Percentiles rank a stretch among this genome's conserved stretches.
phyloP scores from a whole-genome alignment of 2,113 vertebrate genomes.

The Gorsachius goisagi region DNA sequence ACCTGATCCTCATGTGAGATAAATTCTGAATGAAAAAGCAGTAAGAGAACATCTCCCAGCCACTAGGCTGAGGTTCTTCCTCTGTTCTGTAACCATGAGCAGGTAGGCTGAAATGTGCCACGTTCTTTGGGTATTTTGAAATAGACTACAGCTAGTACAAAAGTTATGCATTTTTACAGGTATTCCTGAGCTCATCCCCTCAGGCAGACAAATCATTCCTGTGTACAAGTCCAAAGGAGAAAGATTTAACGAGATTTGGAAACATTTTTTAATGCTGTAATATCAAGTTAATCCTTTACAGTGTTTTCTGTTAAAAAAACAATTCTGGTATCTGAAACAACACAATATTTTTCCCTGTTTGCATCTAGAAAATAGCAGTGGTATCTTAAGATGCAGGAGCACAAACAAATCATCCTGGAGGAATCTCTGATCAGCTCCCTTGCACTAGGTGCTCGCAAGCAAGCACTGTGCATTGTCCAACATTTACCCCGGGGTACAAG shows the following conservation, averaged over 20 bases:
- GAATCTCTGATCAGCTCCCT: background rate
- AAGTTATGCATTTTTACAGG: background rate
- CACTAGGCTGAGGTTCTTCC: background rate
- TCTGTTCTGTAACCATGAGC: background rate
- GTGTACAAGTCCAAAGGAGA: background rate
- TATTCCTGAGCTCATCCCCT: background rate
- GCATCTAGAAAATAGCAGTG: background rate
- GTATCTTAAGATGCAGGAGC: background rate
- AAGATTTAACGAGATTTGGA: background rate
- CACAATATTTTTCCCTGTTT: background rate
- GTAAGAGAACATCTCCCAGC: background rate
- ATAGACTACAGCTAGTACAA: background rate
- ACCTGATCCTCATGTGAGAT: background rate
- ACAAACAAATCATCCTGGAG: background rate
- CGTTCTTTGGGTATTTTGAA: background rate
- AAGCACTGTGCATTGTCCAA: background rate
- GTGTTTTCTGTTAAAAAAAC: background rate
- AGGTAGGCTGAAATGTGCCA: background rate
- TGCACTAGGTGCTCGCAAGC: background rate
- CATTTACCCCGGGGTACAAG: background rate
- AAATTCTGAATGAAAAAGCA: background rate
- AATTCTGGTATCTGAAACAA: background rate
- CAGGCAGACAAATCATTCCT: background rate
- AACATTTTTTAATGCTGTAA: background rate
- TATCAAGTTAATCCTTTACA: background rate